A percentile compares a stretch with the other conserved stretches of the same genome.
Evolutionary conservation across 30 jellyfish, hydroid and myxozoan species (phyloP).

Genomic region (Aurelia aurita): DNA sequence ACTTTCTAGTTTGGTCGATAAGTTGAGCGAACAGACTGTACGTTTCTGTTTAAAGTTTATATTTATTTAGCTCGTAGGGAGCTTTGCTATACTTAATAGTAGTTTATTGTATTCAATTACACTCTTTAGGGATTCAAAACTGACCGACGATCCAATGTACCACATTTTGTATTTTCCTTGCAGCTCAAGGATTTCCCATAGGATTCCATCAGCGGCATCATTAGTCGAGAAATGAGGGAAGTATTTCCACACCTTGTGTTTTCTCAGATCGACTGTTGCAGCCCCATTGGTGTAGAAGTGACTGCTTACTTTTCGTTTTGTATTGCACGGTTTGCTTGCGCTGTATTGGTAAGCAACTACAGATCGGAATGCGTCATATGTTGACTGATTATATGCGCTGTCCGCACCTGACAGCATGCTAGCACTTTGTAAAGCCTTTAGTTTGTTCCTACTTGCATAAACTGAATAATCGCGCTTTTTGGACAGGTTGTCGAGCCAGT

Average conservation of each 20-base stretch:
- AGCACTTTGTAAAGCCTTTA: slow-evolving; percentile 7
- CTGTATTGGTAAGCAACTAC: slow-evolving; percentile 69
- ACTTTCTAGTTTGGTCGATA: too few relatives aligned
- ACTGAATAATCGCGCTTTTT: slow-evolving; percentile 42
- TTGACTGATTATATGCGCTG: not conserved
- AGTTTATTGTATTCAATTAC: slow-evolving; percentile 77
- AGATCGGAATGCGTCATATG: slow-evolving; percentile 5
- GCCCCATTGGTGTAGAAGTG: slow-evolving; percentile 47
- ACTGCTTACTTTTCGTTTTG: not conserved
- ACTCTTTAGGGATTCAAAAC: slow-evolving; percentile 75
- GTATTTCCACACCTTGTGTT: slow-evolving; percentile 63
- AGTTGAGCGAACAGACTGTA: too few relatives aligned
- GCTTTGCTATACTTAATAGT: slow-evolving; percentile 34
- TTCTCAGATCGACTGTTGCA: not conserved
- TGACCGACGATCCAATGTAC: slow-evolving; percentile 84
- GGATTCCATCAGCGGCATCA: slow-evolving; percentile 37
- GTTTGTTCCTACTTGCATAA: slow-evolving; percentile 63
- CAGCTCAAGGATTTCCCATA: slow-evolving; percentile 70
- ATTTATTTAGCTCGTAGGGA: not conserved
- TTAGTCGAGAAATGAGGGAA: slow-evolving; percentile 62
- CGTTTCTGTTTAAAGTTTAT: not conserved
- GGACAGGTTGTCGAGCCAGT: slow-evolving; percentile 62
- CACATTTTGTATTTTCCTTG: slow-evolving; percentile 74
- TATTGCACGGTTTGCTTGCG: slow-evolving; percentile 43
- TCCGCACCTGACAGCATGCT: not conserved